These are phyloP conservation scores for Brachionus sp. DNA, from an alignment of 1,140 invertebrate genomes.

Conservation along the genomic window DNA sequence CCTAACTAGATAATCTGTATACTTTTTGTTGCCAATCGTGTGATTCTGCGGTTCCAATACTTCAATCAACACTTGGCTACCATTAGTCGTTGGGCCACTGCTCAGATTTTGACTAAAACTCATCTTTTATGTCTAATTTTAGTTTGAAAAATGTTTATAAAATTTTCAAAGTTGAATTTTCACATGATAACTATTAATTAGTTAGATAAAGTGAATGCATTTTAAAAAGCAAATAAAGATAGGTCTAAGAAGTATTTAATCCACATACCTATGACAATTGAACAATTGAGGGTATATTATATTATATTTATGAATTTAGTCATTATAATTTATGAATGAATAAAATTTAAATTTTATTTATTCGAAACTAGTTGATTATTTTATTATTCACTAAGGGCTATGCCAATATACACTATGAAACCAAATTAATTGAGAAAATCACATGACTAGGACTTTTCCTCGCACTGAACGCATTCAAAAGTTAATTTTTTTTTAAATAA, in stretches of 20 bases:
- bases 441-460: neutral
- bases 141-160: neutral
- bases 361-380: neutral
- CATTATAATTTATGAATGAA: constrained; percentile 39
- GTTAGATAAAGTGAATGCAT: neutral
- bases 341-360: constrained; percentile 13
- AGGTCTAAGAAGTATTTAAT: neutral
- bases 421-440: neutral
- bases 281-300: neutral
- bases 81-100: neutral
- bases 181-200: neutral
- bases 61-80: constrained; percentile 96
- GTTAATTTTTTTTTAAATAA: constrained; percentile 20
- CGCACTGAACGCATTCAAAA: neutral
- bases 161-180: neutral
- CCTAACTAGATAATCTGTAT: constrained; percentile 98
- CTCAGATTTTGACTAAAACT: constrained; percentile 28
- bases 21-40: constrained; percentile 86
- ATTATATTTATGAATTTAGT: neutral
- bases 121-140: neutral
- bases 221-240: neutral
- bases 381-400: neutral
- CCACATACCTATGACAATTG: neutral
- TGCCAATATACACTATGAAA: neutral
- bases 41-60: constrained; percentile 96